Evolutionary conservation across 2,888 invertebrate species (phyloP).

Genomic region (Sphaeridia pumilis): DNA sequence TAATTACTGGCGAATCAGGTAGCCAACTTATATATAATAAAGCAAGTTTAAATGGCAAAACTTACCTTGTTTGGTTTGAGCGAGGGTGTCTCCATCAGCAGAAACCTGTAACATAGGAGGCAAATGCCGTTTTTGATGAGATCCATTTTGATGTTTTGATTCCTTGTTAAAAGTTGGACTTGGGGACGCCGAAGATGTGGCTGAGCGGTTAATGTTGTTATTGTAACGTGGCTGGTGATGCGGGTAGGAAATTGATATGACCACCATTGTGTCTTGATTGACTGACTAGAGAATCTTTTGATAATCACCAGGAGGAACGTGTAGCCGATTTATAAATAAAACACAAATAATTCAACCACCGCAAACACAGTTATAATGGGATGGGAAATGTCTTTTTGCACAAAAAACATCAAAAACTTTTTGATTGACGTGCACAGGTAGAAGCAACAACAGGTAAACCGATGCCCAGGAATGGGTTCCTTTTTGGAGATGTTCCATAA

Average conservation of each 20-base stretch:
- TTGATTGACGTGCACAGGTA: no score
- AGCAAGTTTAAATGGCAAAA: background rate
- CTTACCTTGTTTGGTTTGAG: constrained; percentile 37
- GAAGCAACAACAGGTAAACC: no score
- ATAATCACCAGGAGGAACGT: background rate
- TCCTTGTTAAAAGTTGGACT: constrained; percentile 35
- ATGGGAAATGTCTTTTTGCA: no score
- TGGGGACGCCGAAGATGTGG: constrained; percentile 35
- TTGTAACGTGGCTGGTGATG: constrained; percentile 32
- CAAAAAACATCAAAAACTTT: no score
- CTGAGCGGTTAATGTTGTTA: constrained; percentile 31
- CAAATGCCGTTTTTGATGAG: constrained; percentile 30
- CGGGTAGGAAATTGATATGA: constrained; percentile 37
- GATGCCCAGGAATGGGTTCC: no score
- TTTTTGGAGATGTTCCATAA: no score
- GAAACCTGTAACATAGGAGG: constrained; percentile 37
- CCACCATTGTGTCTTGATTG: constrained; percentile 36
- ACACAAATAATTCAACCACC: background rate
- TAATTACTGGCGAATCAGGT: background rate
- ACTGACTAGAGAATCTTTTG: constrained; percentile 1
- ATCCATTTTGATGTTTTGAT: no score
- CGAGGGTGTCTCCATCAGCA: constrained; percentile 35
- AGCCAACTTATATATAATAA: background rate
- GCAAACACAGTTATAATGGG: no score
- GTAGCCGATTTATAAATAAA: background rate